Evolutionary conservation across 2,113 vertebrate species (phyloP).

Genomic region (Rana temporaria): DNA sequence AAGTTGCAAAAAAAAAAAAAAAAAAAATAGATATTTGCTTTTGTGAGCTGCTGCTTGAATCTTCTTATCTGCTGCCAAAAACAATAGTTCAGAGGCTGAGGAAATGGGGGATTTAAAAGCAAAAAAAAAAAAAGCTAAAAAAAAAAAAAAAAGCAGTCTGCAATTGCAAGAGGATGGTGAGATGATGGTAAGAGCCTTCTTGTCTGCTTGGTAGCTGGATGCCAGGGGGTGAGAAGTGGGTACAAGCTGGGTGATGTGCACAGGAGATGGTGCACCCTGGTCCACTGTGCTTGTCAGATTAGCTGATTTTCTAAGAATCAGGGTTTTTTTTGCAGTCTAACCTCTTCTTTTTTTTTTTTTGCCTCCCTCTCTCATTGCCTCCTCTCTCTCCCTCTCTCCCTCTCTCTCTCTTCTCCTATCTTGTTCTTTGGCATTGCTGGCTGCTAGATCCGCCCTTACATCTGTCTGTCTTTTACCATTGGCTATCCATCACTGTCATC

Average conservation of each 20-base stretch:
- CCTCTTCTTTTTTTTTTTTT: constrained; percentile 58
- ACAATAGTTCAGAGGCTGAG: constrained; percentile 57
- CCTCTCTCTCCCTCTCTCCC: not conserved
- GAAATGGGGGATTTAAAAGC: constrained; percentile 61
- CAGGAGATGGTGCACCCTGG: not conserved
- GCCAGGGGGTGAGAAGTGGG: constrained; percentile 68
- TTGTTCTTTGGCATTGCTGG: constrained; percentile 75
- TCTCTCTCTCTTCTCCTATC: constrained; percentile 55
- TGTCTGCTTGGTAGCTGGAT: constrained; percentile 61
- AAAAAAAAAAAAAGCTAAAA: not conserved
- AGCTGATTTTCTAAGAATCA: constrained; percentile 67
- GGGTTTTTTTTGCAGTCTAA: constrained; percentile 75
- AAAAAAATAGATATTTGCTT: constrained; percentile 1
- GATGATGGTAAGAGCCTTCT: constrained; percentile 75
- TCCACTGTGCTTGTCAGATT: constrained; percentile 60
- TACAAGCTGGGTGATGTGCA: constrained; percentile 56
- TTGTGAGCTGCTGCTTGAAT: constrained; percentile 60
- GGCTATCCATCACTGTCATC: constrained; percentile 94
- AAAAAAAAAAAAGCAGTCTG: constrained; percentile 31
- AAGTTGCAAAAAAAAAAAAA: constrained; percentile 46
- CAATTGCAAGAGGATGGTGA: constrained; percentile 77
- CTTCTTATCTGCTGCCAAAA: constrained; percentile 26
- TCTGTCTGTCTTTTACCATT: constrained; percentile 93
- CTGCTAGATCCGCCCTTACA: constrained; percentile 94
- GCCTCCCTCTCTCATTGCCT: constrained; percentile 57